Evolutionary conservation across 2,113 vertebrate species (phyloP).

Genomic region (Megaceryle torquata): DNA sequence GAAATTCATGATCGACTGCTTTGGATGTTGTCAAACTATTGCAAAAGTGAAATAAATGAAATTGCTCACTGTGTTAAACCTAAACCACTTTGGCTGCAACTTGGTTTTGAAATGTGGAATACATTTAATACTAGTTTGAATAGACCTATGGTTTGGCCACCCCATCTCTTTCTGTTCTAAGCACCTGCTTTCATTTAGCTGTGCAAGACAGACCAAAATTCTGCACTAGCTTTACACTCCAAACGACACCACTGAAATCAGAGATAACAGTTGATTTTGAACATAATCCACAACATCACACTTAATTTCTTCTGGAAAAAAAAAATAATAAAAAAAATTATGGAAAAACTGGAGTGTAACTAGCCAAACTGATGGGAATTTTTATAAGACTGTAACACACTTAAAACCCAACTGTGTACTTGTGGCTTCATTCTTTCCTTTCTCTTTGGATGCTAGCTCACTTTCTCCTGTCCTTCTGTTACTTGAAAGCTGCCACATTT

Average conservation of each 20-base stretch:
- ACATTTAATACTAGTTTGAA: background rate
- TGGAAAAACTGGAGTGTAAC: background rate
- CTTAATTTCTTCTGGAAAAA: slow-evolving; percentile 42
- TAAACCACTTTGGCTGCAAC: background rate
- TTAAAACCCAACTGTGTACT: background rate
- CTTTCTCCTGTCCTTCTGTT: background rate
- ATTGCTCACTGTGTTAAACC: background rate
- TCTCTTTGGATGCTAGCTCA: background rate
- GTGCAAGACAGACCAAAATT: background rate
- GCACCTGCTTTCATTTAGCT: slow-evolving; percentile 41
- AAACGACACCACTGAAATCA: background rate
- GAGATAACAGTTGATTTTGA: background rate
- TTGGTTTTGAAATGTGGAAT: slow-evolving; percentile 12
- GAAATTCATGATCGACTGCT: background rate
- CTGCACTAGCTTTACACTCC: background rate
- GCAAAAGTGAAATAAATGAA: slow-evolving; percentile 1
- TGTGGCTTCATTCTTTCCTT: background rate
- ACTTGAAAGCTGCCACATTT: background rate
- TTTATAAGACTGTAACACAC: background rate
- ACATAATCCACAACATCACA: background rate
- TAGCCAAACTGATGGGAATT: background rate
- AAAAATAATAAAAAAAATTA: background rate
- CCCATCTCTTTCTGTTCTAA: background rate
- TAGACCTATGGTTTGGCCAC: background rate
- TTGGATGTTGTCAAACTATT: background rate